Evolutionary conservation across 2,888 invertebrate genomes (phyloP).

Genomic region (Branchipolynoe longqiensis): DNA sequence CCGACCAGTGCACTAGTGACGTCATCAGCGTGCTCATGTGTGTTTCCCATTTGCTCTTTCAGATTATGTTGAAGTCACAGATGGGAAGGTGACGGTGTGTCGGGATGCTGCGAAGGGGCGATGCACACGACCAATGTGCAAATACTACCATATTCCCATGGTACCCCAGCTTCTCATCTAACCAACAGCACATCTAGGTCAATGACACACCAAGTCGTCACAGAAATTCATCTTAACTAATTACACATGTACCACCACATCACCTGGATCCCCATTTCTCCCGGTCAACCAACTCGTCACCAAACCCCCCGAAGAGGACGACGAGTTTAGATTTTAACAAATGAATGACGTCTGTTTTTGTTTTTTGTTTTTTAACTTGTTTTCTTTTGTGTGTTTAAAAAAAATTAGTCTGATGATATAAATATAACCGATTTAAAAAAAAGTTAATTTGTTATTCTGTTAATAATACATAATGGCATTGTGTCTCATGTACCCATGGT

Average conservation of each 20-base stretch:
- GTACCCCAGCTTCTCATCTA: conserved; percentile 65
- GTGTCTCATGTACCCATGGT: conserved; percentile 45
- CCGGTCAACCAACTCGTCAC: conserved; percentile 9
- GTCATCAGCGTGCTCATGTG: not conserved
- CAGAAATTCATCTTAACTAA: conserved; percentile 38
- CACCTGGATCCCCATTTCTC: not conserved
- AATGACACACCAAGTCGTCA: conserved; percentile 54
- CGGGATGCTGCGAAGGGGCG: conserved; percentile 96
- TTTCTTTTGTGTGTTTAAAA: too few relatives aligned
- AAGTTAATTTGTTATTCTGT: conserved; percentile 37
- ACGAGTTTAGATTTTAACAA: too few relatives aligned
- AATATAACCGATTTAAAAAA: too few relatives aligned
- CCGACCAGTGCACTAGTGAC: not conserved
- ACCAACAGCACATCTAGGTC: conserved; percentile 46
- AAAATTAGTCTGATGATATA: too few relatives aligned
- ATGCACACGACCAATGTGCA: conserved; percentile 96
- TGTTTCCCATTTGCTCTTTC: conserved; percentile 70
- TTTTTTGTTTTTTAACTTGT: too few relatives aligned
- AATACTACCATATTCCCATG: conserved; percentile 98
- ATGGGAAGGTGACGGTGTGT: conserved; percentile 97
- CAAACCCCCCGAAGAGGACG: too few relatives aligned
- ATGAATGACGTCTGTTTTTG: too few relatives aligned
- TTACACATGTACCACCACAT: not conserved
- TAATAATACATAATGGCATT: conserved; percentile 44
- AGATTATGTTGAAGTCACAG: conserved; percentile 97